A percentile compares a stretch with the other conserved stretches of the same genome.
Conservation (phyloP, 2,113 vertebrate species). For the Phaethornis superciliosus region DNA sequence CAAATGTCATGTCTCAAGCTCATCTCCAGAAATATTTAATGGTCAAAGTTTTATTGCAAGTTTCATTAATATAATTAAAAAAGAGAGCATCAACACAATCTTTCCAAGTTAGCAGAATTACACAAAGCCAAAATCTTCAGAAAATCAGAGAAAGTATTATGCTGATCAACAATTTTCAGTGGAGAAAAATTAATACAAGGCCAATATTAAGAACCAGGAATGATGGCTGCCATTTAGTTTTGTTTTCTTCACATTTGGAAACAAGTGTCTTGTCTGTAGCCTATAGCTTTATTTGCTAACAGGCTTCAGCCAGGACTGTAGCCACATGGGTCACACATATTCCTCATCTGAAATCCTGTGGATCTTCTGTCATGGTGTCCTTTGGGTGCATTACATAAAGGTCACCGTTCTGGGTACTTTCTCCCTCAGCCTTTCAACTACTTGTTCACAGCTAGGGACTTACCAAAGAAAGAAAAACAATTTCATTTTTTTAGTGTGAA, state of each 20-base stretch:
- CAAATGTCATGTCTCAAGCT: not conserved
- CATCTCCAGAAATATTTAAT: conserved; percentile 1
- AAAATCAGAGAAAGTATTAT: not conserved
- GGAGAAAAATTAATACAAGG: not conserved
- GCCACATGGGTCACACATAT: not conserved
- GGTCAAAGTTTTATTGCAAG: not conserved
- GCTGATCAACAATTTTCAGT: not conserved
- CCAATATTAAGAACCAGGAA: not conserved
- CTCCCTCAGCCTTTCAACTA: not conserved
- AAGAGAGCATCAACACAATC: not conserved
- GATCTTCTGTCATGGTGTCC: not conserved
- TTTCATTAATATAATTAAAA: conserved; percentile 8
- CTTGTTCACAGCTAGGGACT: not conserved
- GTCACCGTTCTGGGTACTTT: not conserved
- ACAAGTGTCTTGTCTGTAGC: not conserved
- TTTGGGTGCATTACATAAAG: conserved; percentile 1
- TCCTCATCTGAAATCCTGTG: not conserved
- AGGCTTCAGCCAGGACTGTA: not conserved
- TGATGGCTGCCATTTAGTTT: not conserved
- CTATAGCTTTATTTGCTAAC: not conserved
- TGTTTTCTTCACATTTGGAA: conserved; percentile 2
- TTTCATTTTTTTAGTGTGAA: not conserved
- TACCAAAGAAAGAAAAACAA: not conserved
- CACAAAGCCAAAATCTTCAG: not conserved
- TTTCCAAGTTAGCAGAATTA: not conserved